phyloP scores from a whole-genome alignment of 2,888 invertebrate genomes.

The Dicroscelio sp. region DNA sequence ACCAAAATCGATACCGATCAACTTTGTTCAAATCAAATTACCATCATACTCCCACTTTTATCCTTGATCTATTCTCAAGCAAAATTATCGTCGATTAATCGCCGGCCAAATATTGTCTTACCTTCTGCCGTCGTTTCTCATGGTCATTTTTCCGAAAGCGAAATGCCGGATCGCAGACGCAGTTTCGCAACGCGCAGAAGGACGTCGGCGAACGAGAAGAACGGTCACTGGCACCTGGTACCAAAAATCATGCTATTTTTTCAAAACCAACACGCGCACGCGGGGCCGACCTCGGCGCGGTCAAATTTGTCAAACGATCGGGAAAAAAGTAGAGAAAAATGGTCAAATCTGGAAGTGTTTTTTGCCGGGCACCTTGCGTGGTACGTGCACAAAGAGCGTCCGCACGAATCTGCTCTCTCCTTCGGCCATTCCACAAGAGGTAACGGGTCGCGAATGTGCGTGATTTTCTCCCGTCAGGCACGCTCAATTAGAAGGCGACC shows the following conservation, averaged over 20 bases:
- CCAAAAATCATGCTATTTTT: no score
- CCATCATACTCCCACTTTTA: background rate
- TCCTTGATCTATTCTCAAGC: background rate
- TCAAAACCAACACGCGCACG: background rate
- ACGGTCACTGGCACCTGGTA: no score
- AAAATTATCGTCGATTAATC: constrained; percentile 10
- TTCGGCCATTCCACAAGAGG: constrained; percentile 25
- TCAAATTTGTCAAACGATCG: no score
- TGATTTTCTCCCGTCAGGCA: constrained; percentile 55
- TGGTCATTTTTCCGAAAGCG: constrained; percentile 53
- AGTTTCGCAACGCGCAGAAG: constrained; percentile 53
- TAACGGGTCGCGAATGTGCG: constrained; percentile 48
- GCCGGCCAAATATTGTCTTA: constrained; percentile 10
- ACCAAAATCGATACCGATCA: no score
- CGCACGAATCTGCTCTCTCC: constrained; percentile 60
- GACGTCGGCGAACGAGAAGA: background rate
- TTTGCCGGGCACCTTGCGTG: background rate
- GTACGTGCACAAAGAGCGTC: constrained; percentile 58
- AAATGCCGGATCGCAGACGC: background rate
- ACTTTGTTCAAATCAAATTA: background rate
- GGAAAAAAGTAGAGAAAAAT: background rate
- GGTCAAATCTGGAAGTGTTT: no score
- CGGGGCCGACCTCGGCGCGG: no score
- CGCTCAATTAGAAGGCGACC: no score
- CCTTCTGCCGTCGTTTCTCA: constrained; percentile 59